A percentile compares a stretch with the other conserved stretches of the same genome.
Conservation (phyloP, 64 coral and sea anemone species). For the Exaiptasia diaphana region DNA sequence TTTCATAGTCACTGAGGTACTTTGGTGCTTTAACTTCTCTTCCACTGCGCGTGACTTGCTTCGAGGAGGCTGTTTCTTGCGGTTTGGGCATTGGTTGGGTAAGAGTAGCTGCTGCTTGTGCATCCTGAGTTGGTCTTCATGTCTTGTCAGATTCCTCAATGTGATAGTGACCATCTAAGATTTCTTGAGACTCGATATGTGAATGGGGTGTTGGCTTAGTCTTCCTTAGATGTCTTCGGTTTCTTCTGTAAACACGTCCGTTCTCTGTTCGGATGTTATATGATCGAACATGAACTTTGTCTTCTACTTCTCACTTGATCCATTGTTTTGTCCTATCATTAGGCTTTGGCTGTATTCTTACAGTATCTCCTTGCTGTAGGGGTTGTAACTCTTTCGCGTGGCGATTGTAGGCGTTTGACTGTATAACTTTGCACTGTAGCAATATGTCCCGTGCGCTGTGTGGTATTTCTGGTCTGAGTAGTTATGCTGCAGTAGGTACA, state of each 20-base stretch:
- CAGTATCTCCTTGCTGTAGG: not conserved
- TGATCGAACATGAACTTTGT: not conserved
- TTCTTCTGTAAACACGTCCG: slow-evolving; percentile 18
- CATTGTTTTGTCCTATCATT: not conserved
- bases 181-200: too few relatives aligned
- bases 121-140: too few relatives aligned
- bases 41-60: too few relatives aligned
- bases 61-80: too few relatives aligned
- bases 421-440: slow-evolving; percentile 3
- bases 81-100: too few relatives aligned
- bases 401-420: slow-evolving; percentile 2
- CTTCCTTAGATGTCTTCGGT: slow-evolving; percentile 4
- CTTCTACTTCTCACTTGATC: not conserved
- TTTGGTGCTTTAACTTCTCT: too few relatives aligned
- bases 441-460: not conserved
- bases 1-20: too few relatives aligned
- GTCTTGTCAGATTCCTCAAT: too few relatives aligned
- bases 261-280: slow-evolving; percentile 3
- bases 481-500: not conserved
- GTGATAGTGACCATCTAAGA: too few relatives aligned
- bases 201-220: not conserved
- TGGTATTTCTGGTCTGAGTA: slow-evolving; percentile 1
- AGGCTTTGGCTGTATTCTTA: not conserved
- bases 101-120: too few relatives aligned
- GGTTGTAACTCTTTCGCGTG: not conserved